Evolutionary conservation across 2,888 invertebrate species (phyloP).

Genomic region (Dione vanillae): DNA sequence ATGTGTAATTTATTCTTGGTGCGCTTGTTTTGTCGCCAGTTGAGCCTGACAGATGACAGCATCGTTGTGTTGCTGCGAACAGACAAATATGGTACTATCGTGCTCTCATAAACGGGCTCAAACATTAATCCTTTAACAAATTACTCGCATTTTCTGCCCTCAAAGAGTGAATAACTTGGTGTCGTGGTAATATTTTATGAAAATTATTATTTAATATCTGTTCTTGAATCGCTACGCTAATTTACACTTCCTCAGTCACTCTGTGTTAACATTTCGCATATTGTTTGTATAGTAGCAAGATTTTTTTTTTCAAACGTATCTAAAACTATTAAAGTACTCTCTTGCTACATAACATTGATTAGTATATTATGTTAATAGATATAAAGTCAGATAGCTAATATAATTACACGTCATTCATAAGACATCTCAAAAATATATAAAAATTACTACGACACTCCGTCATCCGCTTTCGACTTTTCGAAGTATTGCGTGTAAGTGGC

Average conservation of each 20-base stretch:
- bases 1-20: constrained; percentile 63
- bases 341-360: no score
- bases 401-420: no score
- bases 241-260: constrained; percentile 2
- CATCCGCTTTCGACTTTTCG: no score
- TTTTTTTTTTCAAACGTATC: no score
- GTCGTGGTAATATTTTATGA: constrained; percentile 39
- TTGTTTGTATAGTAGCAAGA: no score
- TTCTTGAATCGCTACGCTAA: constrained; percentile 27
- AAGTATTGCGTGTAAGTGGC: no score
- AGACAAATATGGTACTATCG: constrained; percentile 78
- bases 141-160: constrained; percentile 61
- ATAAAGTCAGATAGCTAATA: no score
- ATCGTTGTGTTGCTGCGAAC: constrained; percentile 65
- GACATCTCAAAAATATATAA: no score
- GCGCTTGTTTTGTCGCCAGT: constrained; percentile 75
- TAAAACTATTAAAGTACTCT: no score
- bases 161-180: constrained; percentile 64
- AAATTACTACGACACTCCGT: no score
- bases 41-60: constrained; percentile 79
- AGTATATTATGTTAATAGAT: no score
- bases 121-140: constrained; percentile 78
- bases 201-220: constrained; percentile 32
- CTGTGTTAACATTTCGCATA: no score
- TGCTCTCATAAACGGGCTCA: constrained; percentile 76